Evolutionary conservation across 2,113 vertebrate species (phyloP).

Genomic region (Dicentrarchus labrax): DNA sequence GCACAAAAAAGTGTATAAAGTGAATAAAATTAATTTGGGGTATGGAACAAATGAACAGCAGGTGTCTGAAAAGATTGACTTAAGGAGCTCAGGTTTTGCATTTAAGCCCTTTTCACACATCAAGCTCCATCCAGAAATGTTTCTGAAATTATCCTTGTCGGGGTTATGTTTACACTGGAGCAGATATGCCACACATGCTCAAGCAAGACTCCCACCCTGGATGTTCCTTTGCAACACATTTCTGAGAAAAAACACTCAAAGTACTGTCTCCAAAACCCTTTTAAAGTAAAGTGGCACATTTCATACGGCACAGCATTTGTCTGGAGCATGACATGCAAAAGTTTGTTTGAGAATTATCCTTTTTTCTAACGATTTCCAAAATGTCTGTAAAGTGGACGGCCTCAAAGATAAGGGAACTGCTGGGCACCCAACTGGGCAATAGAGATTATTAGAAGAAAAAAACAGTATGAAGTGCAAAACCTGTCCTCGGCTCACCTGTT

Average conservation of each 20-base stretch:
- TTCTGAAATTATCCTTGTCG: background rate
- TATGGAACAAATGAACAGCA: slow-evolving; percentile 14
- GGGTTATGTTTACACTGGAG: background rate
- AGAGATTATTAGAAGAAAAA: slow-evolving; percentile 1
- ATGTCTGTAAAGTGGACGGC: background rate
- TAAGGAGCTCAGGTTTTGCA: background rate
- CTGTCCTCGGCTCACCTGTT: background rate
- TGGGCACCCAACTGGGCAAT: background rate
- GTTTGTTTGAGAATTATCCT: background rate
- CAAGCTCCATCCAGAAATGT: background rate
- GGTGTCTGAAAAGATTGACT: slow-evolving; percentile 16
- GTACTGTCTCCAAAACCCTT: background rate
- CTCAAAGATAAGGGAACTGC: background rate
- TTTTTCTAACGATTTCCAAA: background rate
- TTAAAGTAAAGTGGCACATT: background rate
- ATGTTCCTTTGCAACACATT: background rate
- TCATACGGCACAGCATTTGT: background rate
- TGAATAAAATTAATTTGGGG: background rate
- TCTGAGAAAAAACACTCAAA: background rate
- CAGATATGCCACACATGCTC: background rate
- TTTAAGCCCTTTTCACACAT: slow-evolving; percentile 27
- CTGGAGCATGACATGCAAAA: background rate
- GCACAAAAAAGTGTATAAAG: background rate
- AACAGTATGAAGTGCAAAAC: background rate
- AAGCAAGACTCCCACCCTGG: background rate